phyloP scores from a whole-genome alignment of 2,888 invertebrate species.

The Gryllus longicercus region DNA sequence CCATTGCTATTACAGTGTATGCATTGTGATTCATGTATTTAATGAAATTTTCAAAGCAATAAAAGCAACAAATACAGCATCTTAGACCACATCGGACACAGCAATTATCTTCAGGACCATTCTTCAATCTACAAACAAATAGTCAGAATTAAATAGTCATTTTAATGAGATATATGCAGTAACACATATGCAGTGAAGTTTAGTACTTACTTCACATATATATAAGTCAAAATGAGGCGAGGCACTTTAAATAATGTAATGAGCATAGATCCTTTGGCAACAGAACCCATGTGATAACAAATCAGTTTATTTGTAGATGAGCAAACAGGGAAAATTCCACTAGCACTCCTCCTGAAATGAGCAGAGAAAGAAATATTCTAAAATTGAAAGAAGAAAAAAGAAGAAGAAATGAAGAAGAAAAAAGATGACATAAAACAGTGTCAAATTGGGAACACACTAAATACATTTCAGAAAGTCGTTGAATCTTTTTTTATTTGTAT shows the following conservation, averaged over 20 bases:
- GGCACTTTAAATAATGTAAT: slow-evolving; percentile 92
- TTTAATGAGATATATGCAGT: slow-evolving; percentile 19
- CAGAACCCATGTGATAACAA: slow-evolving; percentile 90
- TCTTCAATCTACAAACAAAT: slow-evolving; percentile 56
- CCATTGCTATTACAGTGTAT: slow-evolving; percentile 89
- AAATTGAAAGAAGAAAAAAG: background rate
- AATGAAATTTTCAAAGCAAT: slow-evolving; percentile 86
- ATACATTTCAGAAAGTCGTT: too few species aligned
- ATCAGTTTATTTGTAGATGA: slow-evolving; percentile 69
- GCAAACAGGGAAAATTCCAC: slow-evolving; percentile 39
- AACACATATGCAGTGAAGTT: background rate
- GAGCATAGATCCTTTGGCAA: slow-evolving; percentile 90
- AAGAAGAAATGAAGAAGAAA: too few species aligned
- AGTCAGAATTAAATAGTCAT: background rate
- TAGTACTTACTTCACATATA: slow-evolving; percentile 78
- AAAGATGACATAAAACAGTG: too few species aligned
- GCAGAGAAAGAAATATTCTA: background rate
- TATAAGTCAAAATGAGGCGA: slow-evolving; percentile 78
- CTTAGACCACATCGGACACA: slow-evolving; percentile 67
- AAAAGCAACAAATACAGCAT: slow-evolving; percentile 86
- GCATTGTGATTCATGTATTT: slow-evolving; percentile 92
- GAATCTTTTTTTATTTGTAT: too few species aligned
- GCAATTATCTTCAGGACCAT: slow-evolving; percentile 52
- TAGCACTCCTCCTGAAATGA: background rate
- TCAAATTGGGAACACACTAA: too few species aligned